These are phyloP conservation scores for Pollachius pollachius DNA, from an alignment of 2,113 vertebrate species.

Conservation along the genomic window DNA sequence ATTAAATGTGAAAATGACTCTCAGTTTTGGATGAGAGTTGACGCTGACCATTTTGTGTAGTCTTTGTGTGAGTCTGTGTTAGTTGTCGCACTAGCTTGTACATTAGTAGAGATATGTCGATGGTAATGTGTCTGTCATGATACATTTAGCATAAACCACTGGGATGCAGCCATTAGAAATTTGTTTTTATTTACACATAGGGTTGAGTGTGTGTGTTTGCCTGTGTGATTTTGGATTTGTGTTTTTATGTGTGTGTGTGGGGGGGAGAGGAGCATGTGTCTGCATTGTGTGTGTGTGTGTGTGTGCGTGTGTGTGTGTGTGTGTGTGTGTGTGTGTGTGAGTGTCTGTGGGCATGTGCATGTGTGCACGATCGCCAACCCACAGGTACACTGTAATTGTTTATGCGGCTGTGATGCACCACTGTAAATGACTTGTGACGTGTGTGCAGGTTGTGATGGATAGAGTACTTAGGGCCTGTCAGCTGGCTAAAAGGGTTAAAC, in stretches of 20 bases:
- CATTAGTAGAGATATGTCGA: neutral
- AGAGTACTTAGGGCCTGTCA: slow-evolving; percentile 53
- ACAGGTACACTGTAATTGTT: slow-evolving; percentile 11
- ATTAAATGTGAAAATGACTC: slow-evolving; percentile 39
- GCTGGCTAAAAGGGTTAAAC: slow-evolving; percentile 61
- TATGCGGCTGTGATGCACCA: slow-evolving; percentile 19
- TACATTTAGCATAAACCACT: neutral
- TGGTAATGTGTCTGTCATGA: neutral
- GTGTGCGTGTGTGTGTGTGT: slow-evolving; percentile 1
- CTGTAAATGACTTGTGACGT: slow-evolving; percentile 26
- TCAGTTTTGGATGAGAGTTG: slow-evolving; percentile 31
- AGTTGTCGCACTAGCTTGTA: neutral
- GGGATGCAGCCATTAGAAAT: too few species aligned
- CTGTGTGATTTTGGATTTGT: too few species aligned
- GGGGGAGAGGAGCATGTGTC: neutral
- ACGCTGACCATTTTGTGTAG: slow-evolving; percentile 32
- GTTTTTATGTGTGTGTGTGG: too few species aligned
- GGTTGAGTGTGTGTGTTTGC: too few species aligned
- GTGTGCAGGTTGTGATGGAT: slow-evolving; percentile 57
- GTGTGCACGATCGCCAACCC: slow-evolving; percentile 1
- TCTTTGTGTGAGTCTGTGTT: slow-evolving; percentile 1
- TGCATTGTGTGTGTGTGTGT: neutral
- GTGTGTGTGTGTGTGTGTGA: slow-evolving; percentile 1
- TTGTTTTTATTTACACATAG: too few species aligned
- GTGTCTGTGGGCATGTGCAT: neutral